Base-by-base conservation (phyloP, 2,888 invertebrate species). In the Leptarthrus brevirostris region DNA sequence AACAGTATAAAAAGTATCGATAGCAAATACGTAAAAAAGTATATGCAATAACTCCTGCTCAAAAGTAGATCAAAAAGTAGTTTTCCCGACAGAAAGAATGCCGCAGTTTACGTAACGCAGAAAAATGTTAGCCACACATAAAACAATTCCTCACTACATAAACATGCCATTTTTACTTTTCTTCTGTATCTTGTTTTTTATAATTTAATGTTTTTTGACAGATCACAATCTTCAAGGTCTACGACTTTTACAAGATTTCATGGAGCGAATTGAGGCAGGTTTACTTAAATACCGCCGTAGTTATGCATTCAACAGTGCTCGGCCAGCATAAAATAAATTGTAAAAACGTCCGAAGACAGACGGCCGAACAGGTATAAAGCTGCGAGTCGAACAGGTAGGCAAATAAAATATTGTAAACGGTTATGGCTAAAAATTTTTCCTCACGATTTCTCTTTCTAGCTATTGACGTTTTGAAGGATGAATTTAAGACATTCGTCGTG, bases 161-260 rank as follows among this genome's bases (percentile, higher is more conserved):
- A 69, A 18, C 34, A n/a, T 14, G 14, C 47, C 61, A 20, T 56
- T 56, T 56, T 30, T 40, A 14, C 24, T 24, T 16, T 66, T 52
- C 52, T 12, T 52, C 52, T 34, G 30, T 69, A 34, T 49, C 52
- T 69, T 22, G 52, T 69, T 69, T 40, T 66, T 69, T 52, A 52
- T 69, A 69, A 49, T 34, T 52, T 34, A 52, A 71, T 40, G 70
- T 49, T 34, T 73, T 75, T 75, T 71, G 73, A 75, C 73, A 64
- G 75, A 75, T 75, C 64, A 73, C 75, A 70, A 75, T 73, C 73
- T 22, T 74, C 75, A 75, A 75, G 75, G 75, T 74, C 75, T 72
- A 75, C 75, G 74, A 74, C 75, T 75, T 75, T 75, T 75, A 75
- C 75, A 66, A 74, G 40, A 72, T 72, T 66, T 61, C 40, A 24